Evolutionary conservation across 2,888 invertebrate species (phyloP).

Genomic region (Trichacis sp.): DNA sequence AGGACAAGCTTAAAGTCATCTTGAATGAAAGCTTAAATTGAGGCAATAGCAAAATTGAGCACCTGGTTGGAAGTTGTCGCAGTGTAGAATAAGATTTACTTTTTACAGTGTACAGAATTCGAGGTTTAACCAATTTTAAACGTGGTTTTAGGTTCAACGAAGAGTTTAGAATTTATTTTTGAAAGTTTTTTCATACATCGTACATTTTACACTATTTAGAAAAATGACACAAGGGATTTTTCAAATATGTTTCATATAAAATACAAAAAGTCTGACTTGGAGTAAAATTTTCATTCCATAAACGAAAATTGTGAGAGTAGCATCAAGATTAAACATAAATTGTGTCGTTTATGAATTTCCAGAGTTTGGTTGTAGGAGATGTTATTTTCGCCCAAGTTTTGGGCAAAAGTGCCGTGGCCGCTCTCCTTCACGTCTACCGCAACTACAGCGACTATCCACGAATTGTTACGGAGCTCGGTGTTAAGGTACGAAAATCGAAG

Average conservation of each 20-base stretch:
- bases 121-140: no score
- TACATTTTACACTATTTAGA: neutral
- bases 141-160: conserved; percentile 3
- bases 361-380: conserved; percentile 74
- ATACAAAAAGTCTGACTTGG: neutral
- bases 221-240: conserved; percentile 4
- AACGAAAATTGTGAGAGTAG: no score
- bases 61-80: no score
- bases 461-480: conserved; percentile 87
- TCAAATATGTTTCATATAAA: neutral
- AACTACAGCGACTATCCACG: conserved; percentile 83
- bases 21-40: no score
- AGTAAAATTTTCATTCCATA: conserved; percentile 3
- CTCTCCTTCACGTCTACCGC: conserved; percentile 86
- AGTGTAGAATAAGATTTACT: no score
- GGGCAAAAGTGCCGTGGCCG: conserved; percentile 79
- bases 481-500: conserved; percentile 74
- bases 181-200: neutral
- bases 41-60: no score
- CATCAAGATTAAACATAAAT: neutral
- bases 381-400: conserved; percentile 83
- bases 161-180: neutral
- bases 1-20: no score
- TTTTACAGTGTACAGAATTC: neutral
- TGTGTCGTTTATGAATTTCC: conserved; percentile 22